phyloP scores from a whole-genome alignment of 2,888 invertebrate genomes.

The Dendrolimus pini region DNA sequence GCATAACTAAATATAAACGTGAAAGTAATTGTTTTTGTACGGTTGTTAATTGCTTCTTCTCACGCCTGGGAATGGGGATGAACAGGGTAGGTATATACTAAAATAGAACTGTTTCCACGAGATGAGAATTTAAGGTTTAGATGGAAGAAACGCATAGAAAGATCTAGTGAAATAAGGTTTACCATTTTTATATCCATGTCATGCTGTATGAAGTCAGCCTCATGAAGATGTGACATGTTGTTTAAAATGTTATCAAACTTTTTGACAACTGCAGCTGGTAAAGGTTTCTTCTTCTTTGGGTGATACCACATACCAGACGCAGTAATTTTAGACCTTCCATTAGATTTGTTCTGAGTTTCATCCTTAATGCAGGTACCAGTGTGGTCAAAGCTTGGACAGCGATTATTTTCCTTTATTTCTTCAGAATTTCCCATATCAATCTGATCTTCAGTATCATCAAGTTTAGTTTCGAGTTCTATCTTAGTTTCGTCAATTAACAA shows the following conservation, averaged over 20 bases:
- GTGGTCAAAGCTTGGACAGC: slow-evolving; percentile 58
- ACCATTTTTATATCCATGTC: slow-evolving; percentile 73
- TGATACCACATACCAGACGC: slow-evolving; percentile 66
- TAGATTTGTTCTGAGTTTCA: slow-evolving; percentile 51
- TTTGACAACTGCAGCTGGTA: slow-evolving; percentile 43
- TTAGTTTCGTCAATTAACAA: slow-evolving; percentile 36
- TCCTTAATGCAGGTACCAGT: slow-evolving; percentile 57
- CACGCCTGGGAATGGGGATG: no score
- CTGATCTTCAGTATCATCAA: slow-evolving; percentile 21
- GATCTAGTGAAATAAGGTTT: slow-evolving; percentile 11
- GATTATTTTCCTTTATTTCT: slow-evolving; percentile 40
- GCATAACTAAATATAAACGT: not conserved
- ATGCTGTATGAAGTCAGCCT: slow-evolving; percentile 61
- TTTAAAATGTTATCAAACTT: slow-evolving; percentile 59
- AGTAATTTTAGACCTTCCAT: slow-evolving; percentile 48
- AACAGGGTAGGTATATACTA: no score
- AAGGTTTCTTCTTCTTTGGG: slow-evolving; percentile 66
- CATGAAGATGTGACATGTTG: slow-evolving; percentile 51
- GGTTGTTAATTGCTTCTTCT: no score
- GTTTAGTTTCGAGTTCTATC: slow-evolving; percentile 33
- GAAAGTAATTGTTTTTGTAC: not conserved
- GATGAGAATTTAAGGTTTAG: no score
- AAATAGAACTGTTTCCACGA: no score
- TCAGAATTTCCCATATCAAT: not conserved
- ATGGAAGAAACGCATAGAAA: no score